Evolutionary conservation across 2,113 vertebrate species (phyloP), one percentile per base, ranked within the genome.

Genomic region (Chaenogobius annularis): DNA sequence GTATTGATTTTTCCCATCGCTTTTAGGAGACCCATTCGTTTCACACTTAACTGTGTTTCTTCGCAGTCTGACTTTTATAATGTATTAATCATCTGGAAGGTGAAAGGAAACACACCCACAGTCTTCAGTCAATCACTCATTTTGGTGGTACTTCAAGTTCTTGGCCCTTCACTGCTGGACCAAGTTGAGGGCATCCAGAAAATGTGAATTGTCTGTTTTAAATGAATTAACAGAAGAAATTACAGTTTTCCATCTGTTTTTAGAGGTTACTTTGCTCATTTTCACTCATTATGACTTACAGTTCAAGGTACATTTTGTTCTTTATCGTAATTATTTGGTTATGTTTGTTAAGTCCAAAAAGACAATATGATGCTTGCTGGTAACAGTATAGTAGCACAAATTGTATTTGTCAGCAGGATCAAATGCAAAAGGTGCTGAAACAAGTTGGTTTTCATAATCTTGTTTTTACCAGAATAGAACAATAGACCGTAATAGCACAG

Each of bases 71-170:
- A 10, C 23, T 58, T 58, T 58, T 26, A 23, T 13, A 15, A 10
- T 62, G 59, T 8, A 37, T 62, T 62, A 62, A 37, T 62, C 26
- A 62, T 62, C 9, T 37, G 31, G 31, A 62, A n/a, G 59, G 59
- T 62, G 59, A 62, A 62, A 37, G 59, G 35, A 62, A 62, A 37
- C 59, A 62, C 26, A 40, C 26, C n/a, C 59, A 62, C 35, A 19
- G 58, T 12, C 9, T 8, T 63, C 35, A n/a, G 40, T 63, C 61
- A n/a, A 63, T 63, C 31, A 40, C 19, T 63, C 35, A 63, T 10
- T 63, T 63, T 63, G 35, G 35, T 63, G 61, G 61, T 40, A 43
- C 61, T 40, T 63, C 61, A 63, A 63, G 61, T 63, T 63, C 61
- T 63, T 40, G 61, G 35, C 61, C 61, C 35, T 40, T 20, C 17